Evolutionary conservation across 2,888 invertebrate genomes (phyloP), one percentile per base, ranked within the genome.

Genomic region (Ophonus ardosiacus): DNA sequence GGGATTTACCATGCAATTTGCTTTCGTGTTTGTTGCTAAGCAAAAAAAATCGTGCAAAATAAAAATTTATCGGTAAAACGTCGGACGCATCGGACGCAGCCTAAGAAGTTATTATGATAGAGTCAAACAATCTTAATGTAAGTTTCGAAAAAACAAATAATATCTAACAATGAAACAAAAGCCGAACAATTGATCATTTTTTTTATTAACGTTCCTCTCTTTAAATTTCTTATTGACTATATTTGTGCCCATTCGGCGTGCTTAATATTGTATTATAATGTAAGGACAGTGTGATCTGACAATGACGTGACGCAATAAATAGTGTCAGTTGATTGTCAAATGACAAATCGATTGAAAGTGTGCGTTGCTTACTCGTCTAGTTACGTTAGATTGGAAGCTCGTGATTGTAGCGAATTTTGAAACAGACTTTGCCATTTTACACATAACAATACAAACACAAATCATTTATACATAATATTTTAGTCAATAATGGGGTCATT

Each of bases 391-490:
- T 24, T 68, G 68, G 68, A 68, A 68, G 68, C 68, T 68, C 68
- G 68, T 68, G 68, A 68, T 68, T 68, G 68, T 68, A 68, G 68
- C 68, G 31, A 15, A 31, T 68, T 68, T 40, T 68, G 7, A 63
- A 31, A 21, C 63, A 1, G 24, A 63, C 21, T 63, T 63, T 63
- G 21, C 63, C 63, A 63, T 24, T 18, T 24, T 4, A 31, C 0
- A 51, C 43, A 10, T 51, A 51, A 51, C 43, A 51, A 51, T 51
- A 51, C 1, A 51, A 8, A 13, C 43, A 43, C 1, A 43, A 7
- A 43, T 6, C 1, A 43, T 43, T 43, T 6, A 4, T 7, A n/a
- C n/a, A n/a, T n/a, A n/a, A 40, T 57, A 57, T 7, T 6, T 57
- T 7, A 13, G 56, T 57, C 5, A 10, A 57, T 57, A 13, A 57